These are phyloP conservation scores for Prinia subflava DNA, from an alignment of 2,113 vertebrate genomes.

Conservation along the genomic window DNA sequence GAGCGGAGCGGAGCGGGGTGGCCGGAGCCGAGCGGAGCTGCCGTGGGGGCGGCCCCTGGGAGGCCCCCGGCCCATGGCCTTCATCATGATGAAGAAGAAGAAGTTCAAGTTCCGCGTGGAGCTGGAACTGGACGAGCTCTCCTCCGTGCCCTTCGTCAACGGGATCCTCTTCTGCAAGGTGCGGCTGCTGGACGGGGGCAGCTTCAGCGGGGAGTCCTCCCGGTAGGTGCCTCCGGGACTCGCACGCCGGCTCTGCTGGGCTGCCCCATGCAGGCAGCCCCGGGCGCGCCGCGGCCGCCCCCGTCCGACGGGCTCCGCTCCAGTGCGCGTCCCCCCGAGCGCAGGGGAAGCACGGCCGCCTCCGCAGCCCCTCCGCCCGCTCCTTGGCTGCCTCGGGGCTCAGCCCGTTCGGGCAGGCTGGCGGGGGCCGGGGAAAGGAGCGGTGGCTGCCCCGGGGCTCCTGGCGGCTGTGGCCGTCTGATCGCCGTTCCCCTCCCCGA, in stretches of 20 bases:
- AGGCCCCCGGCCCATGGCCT: slow-evolving; percentile 72
- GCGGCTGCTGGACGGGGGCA: slow-evolving; percentile 86
- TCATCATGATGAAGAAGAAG: slow-evolving; percentile 91
- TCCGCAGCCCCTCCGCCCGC: background rate
- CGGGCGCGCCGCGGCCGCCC: background rate
- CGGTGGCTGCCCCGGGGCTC: background rate
- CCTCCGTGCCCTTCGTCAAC: slow-evolving; percentile 91
- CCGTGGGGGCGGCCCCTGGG: background rate
- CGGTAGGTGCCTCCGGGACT: slow-evolving; percentile 72
- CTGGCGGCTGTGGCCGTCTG: background rate
- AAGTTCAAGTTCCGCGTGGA: slow-evolving; percentile 92
- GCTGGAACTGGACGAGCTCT: slow-evolving; percentile 89
- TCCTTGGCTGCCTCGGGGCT: background rate
- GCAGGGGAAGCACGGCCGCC: background rate
- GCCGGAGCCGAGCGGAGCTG: slow-evolving; percentile 3
- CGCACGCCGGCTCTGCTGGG: background rate
- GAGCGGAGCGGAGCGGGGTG: background rate
- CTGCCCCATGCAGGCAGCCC: background rate
- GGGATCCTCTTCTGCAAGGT: slow-evolving; percentile 95
- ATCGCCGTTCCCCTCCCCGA: background rate
- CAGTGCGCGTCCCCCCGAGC: background rate
- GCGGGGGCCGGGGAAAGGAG: background rate
- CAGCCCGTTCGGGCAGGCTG: background rate
- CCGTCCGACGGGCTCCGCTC: background rate
- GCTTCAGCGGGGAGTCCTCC: slow-evolving; percentile 85